Evolutionary conservation across 2,888 invertebrate species (phyloP), one percentile per base, ranked within the genome.

Genomic region (Calliopum simillimum): DNA sequence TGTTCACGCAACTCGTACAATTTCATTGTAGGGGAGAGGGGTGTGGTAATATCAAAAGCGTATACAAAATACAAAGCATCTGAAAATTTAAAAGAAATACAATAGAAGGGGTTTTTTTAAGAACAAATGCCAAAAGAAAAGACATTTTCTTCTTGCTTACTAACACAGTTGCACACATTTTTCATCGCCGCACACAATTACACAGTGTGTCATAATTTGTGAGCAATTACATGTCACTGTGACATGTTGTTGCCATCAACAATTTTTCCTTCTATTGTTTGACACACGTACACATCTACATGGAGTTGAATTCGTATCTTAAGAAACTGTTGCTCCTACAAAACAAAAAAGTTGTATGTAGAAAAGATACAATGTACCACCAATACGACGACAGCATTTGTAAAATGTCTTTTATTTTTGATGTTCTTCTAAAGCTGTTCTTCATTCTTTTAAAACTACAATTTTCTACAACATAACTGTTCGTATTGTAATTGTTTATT

Each of bases 181-280:
- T 43, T 41, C 43, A 62, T 43, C 19, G 33, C 55, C 23, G n/a
- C 66, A 66, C 46, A 58, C 58, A 58, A 59, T 59, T 59, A 72
- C 69, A 73, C 70, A 73, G 76, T 78, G 75, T 79, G 76, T 77
- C 77, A 79, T 78, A 79, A 79, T 79, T 79, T 79, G 71, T 74
- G 77, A 77, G 76, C 78, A 79, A 79, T 78, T 77, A 77, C 77
- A 79, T 79, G 79, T 80, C 78, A 78, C 64, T 71, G 74, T 75
- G 75, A 76, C 75, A 75, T 75, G 71, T 73, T 71, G 68, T 69
- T 71, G 68, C 53, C 51, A 41, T 53, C 43, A 53, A 49, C 55
- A 66, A 64, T 67, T 58, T 1, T 62, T 55, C 44, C 65, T 33
- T 64, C 56, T 63, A n/a, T 70, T 70, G 14, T 65, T 49, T 47